A percentile compares a stretch with the other conserved stretches of the same genome.
phyloP scores from a whole-genome alignment of 2,797 vertebrate species.

The Crocodylus rhombifer region DNA sequence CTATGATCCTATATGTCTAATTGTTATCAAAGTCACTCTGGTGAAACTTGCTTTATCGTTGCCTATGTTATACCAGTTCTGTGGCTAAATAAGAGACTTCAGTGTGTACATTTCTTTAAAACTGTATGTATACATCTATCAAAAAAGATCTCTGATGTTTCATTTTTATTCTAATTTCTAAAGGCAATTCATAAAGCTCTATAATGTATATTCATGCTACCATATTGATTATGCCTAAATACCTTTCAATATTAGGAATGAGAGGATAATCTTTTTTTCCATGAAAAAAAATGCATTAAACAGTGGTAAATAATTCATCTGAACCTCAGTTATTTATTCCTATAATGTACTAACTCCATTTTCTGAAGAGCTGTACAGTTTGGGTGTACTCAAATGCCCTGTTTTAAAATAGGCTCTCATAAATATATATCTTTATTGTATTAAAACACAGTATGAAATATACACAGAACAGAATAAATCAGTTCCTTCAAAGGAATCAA shows the following conservation, averaged over 20 bases:
- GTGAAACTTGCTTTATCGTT: neutral
- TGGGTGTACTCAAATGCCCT: neutral
- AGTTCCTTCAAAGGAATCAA: conserved; percentile 39
- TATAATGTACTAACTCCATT: neutral
- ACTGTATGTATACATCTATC: neutral
- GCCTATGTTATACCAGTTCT: neutral
- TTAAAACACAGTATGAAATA: neutral
- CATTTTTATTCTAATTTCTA: conserved; percentile 48
- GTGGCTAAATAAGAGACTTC: neutral
- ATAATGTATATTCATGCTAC: neutral
- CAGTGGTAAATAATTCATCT: conserved; percentile 17
- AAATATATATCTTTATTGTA: neutral
- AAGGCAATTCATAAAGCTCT: conserved; percentile 30
- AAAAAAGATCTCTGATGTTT: neutral
- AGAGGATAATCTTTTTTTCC: conserved; percentile 20
- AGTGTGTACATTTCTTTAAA: neutral
- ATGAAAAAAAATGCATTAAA: conserved; percentile 36
- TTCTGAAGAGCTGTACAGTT: neutral
- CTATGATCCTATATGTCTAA: no score
- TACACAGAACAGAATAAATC: no score
- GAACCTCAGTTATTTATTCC: conserved; percentile 32
- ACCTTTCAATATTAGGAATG: neutral
- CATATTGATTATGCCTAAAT: conserved; percentile 29
- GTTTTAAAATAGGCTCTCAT: neutral
- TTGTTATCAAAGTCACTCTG: neutral